Evolutionary conservation across 2,888 invertebrate species (phyloP), one percentile per base, ranked within the genome.

Genomic region (Ophioninae sp.): DNA sequence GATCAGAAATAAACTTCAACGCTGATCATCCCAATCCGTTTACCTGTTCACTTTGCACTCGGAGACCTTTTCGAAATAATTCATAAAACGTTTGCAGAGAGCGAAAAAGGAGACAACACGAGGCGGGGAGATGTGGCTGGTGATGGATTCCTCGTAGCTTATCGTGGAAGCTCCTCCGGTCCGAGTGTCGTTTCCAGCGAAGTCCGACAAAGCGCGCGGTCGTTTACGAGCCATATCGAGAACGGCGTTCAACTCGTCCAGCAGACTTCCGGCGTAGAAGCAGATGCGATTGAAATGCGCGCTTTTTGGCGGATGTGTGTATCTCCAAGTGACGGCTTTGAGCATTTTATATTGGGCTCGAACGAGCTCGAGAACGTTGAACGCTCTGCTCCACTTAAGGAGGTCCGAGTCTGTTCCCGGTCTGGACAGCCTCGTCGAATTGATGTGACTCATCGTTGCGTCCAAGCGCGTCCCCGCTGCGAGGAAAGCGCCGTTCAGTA

Each of bases 261-360:
- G 88, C 6, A 93, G 84, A 17, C 86, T 86, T 5, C 92, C 92
- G 0, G 89, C 92, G 73, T 92, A 93, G 74, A 93, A 92, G 64
- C 90, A 92, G 2, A 91, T 79, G 6, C 88, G 84, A 59, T 87
- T 73, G 83, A 88, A 88, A 76, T 86, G 87, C 6, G 88, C 89
- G 10, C 85, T 74, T 13, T 84, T 86, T 5, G 88, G 88, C 6
- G 92, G 91, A 80, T 92, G 91, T 0, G 92, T 92, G 84, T 93
- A 93, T 37, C 93, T 87, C 92, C 92, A 92, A 0, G 92, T 91
- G 0, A 92, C 91, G 0, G 93, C 92, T 17, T 89, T 88, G 17
- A 93, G 81, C 89, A 93, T 88, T 22, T 90, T 89, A 83, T 92
- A 92, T 67, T 92, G 91, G 0, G 87, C 82, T 37, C 84, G 88